Percentiles rank a stretch among this genome's conserved stretches.
These are phyloP conservation scores for Ligdia adustata DNA, from an alignment of 2,888 invertebrate genomes.

Conservation along the genomic window DNA sequence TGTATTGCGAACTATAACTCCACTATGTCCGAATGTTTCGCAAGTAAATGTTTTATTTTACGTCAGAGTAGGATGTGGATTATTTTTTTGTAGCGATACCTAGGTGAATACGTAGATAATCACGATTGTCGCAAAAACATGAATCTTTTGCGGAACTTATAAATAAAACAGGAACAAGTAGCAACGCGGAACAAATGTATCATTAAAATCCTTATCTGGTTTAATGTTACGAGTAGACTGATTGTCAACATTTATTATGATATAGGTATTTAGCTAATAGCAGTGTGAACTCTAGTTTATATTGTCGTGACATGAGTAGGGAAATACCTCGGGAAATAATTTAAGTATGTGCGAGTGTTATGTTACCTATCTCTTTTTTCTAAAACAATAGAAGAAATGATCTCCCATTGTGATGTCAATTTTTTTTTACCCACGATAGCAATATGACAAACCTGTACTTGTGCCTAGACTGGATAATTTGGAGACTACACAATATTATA, in stretches of 20 bases:
- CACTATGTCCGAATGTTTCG: slow-evolving; percentile 20
- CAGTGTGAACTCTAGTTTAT: not conserved
- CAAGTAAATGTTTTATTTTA: slow-evolving; percentile 29
- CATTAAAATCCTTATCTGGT: slow-evolving; percentile 18
- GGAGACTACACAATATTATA: too few relatives aligned
- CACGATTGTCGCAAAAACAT: slow-evolving; percentile 28
- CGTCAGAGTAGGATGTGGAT: not conserved
- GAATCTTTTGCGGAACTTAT: slow-evolving; percentile 43
- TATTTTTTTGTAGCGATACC: not conserved
- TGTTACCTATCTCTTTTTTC: too few relatives aligned
- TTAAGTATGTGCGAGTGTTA: not conserved
- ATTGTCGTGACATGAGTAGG: slow-evolving; percentile 1
- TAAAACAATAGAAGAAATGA: too few relatives aligned
- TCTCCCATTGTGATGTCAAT: too few relatives aligned
- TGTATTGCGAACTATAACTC: not conserved
- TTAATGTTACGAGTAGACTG: slow-evolving; percentile 13
- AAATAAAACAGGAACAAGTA: slow-evolving; percentile 44
- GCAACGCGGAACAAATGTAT: slow-evolving; percentile 37
- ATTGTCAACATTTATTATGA: slow-evolving; percentile 17
- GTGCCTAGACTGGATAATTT: too few relatives aligned
- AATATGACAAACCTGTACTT: too few relatives aligned
- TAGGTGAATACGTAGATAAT: not conserved
- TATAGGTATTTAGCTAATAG: not conserved
- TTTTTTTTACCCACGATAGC: too few relatives aligned
- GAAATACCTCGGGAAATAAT: not conserved